These are phyloP conservation scores for Pyrgilauda ruficollis DNA, from an alignment of 2,113 vertebrate genomes.

Conservation along the genomic window DNA sequence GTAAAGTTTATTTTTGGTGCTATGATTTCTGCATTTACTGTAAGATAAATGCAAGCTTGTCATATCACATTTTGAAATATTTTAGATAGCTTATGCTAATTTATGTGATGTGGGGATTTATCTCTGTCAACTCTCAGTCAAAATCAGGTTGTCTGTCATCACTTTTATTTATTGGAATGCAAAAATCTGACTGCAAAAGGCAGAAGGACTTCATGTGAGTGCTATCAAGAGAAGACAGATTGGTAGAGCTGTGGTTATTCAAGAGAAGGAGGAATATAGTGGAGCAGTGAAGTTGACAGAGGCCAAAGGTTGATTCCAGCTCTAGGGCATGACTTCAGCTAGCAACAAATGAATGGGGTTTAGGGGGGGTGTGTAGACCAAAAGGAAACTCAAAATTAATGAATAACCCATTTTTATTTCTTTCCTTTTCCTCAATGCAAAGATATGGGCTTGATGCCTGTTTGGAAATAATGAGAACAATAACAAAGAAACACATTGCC, in stretches of 20 bases:
- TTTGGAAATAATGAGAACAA: not conserved
- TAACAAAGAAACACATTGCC: not conserved
- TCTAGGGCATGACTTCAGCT: not conserved
- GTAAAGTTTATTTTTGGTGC: not conserved
- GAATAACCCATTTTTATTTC: not conserved
- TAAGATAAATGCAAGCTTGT: not conserved
- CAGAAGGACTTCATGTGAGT: not conserved
- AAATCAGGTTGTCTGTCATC: not conserved
- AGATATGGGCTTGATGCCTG: not conserved
- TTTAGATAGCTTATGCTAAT: not conserved
- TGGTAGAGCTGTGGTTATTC: not conserved
- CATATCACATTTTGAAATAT: not conserved
- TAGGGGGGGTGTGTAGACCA: fast-evolving
- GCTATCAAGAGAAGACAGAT: not conserved
- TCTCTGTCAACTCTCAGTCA: not conserved
- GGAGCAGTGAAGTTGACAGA: not conserved
- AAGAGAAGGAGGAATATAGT: not conserved
- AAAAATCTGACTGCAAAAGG: not conserved
- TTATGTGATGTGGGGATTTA: not conserved
- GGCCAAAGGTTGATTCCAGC: not conserved
- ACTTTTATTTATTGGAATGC: not conserved
- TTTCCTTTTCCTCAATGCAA: not conserved
- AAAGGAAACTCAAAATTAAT: not conserved
- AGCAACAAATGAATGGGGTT: not conserved
- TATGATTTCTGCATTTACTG: not conserved